Percentiles rank a stretch among this genome's conserved stretches.
phyloP scores from a whole-genome alignment of 92 coral and sea anemone species.

The Nematostella vectensis region DNA sequence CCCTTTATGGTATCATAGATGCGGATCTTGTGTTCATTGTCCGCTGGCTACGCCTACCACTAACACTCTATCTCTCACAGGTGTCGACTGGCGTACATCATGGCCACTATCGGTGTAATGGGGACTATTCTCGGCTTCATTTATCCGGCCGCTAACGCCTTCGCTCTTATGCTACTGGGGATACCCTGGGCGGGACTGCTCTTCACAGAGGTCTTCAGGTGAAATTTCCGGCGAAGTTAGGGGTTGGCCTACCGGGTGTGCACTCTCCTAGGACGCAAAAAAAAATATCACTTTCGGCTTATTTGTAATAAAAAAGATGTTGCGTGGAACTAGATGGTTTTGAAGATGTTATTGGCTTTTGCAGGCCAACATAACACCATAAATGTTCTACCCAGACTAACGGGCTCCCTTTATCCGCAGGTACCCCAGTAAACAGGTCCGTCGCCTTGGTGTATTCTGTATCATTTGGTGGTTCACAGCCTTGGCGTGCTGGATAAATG shows the following conservation, averaged over 20 bases:
- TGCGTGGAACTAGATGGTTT: no score
- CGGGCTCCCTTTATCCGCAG: no score
- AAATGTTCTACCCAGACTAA: no score
- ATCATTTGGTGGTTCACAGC: slow-evolving; percentile 80
- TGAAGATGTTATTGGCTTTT: no score
- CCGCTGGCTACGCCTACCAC: no score
- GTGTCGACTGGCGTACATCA: slow-evolving; percentile 20
- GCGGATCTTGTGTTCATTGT: no score
- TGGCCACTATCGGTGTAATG: slow-evolving; percentile 42
- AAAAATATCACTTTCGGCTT: no score
- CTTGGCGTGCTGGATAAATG: slow-evolving; percentile 74
- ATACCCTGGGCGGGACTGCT: slow-evolving; percentile 59
- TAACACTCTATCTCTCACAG: background rate
- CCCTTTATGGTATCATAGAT: no score
- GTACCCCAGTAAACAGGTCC: slow-evolving; percentile 26
- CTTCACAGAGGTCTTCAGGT: slow-evolving; percentile 71
- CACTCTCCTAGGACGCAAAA: no score
- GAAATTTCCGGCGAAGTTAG: background rate
- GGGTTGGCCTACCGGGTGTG: no score
- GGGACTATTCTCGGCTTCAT: slow-evolving; percentile 73
- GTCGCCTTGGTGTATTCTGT: slow-evolving; percentile 64
- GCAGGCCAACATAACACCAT: no score
- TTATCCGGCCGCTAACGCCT: slow-evolving; percentile 90
- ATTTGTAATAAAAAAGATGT: no score
- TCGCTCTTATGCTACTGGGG: slow-evolving; percentile 63